Evolutionary conservation across 2,113 vertebrate genomes (phyloP), one percentile per base, ranked within the genome.

Genomic region (Motacilla tschutschensis): DNA sequence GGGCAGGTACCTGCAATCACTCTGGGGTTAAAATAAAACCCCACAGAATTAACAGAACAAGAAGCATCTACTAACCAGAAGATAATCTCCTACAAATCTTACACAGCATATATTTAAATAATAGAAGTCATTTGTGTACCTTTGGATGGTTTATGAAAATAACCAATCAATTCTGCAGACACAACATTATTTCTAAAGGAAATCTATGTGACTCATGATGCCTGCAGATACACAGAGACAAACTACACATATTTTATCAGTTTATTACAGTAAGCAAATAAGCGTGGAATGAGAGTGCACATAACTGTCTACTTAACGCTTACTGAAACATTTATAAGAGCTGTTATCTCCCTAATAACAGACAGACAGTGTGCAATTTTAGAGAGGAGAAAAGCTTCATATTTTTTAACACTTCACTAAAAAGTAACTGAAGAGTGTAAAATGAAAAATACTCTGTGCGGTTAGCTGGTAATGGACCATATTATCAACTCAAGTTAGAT

Each of bases 241-340:
- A 97, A 97, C 96, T 95, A 98, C 96, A 97, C 97, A 97, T 97
- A 98, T 98, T 98, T 98, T 97, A 98, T 96, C 97, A 97, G 96
- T 97, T 98, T 98, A 98, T 98, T 98, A 98, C 97, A 96, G 97
- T 97, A 98, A 98, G 97, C 97, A 98, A 98, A 98, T 98, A 97
- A 98, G 96, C 96, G 96, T 95, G 97, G 97, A 98, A 97, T 97
- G 97, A 97, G 97, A 95, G 96, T 90, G 96, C 95, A 97, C 97
- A 97, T 97, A 97, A 97, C 97, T 95, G 96, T 96, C 95, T 97
- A 96, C 97, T 98, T 98, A 98, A 94, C 63, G 93, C 96, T 97
- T 98, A 97, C 97, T 97, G 97, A 98, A 98, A 98, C 97, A 98
- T 98, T 98, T 98, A 98, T 98, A 98, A 98, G 97, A 97, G 97